Conservation (phyloP, 53 echinoderm and acorn worm genomes). For the Apostichopus leukothele region DNA sequence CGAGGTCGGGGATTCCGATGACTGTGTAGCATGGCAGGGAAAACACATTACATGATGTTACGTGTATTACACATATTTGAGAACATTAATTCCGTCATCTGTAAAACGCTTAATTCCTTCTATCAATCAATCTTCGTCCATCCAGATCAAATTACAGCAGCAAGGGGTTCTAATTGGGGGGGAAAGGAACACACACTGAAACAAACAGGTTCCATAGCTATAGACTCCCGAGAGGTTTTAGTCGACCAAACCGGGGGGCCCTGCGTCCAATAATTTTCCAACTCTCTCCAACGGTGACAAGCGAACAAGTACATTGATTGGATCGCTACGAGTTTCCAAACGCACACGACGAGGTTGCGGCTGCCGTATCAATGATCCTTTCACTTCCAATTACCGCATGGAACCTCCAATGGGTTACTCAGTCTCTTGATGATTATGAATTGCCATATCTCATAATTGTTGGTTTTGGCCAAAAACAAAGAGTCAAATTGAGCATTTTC, state of each 20-base stretch:
- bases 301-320: too few relatives aligned
- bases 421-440: slow-evolving; percentile 35
- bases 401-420: background rate
- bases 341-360: background rate
- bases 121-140: background rate
- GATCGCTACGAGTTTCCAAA: too few relatives aligned
- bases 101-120: too few relatives aligned
- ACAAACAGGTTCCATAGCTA: background rate
- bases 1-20: too few relatives aligned
- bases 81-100: too few relatives aligned
- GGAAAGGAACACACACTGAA: background rate
- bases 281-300: too few relatives aligned
- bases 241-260: background rate
- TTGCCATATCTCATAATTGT: slow-evolving; percentile 50
- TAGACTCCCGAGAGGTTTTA: background rate
- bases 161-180: background rate
- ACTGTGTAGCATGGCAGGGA: too few relatives aligned
- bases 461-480: slow-evolving; percentile 4
- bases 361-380: slow-evolving; percentile 8
- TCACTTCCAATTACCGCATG: slow-evolving; percentile 34
- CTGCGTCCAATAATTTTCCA: background rate
- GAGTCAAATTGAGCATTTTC: background rate
- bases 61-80: too few relatives aligned
- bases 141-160: background rate
- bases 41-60: too few relatives aligned